Conservation (phyloP, 2,888 invertebrate species). For the Gonocerus acuteangulatus region DNA sequence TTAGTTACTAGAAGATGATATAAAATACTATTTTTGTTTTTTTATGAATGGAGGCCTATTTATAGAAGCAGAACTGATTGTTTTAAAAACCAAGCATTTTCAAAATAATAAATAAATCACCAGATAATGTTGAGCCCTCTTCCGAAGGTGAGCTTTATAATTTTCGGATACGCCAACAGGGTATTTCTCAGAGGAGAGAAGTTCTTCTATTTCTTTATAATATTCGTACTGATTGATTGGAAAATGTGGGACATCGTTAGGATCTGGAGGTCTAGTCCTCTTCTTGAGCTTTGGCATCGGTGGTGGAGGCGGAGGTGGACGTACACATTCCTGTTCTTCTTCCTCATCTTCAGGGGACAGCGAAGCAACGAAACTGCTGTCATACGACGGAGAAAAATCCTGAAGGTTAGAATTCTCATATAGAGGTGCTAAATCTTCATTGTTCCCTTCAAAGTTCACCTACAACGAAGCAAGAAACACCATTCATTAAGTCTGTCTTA, state of each 20-base stretch:
- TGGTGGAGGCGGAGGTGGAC: slow-evolving; percentile 10
- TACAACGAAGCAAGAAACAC: too few species aligned
- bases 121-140: slow-evolving; percentile 34
- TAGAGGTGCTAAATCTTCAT: too few species aligned
- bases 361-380: background rate
- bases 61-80: too few species aligned
- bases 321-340: background rate
- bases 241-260: slow-evolving; percentile 29
- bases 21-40: too few species aligned
- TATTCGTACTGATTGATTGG: slow-evolving; percentile 35
- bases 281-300: slow-evolving; percentile 4
- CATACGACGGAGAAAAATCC: slow-evolving; percentile 6
- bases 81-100: too few species aligned
- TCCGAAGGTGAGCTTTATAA: slow-evolving; percentile 33
- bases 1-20: too few species aligned
- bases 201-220: slow-evolving; percentile 35
- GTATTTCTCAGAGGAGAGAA: slow-evolving; percentile 26
- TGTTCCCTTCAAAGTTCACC: slow-evolving; percentile 31
- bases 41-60: too few species aligned
- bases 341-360: background rate
- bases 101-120: too few species aligned
- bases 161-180: slow-evolving; percentile 33
- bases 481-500: too few species aligned
- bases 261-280: background rate
- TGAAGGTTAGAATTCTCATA: too few species aligned